phyloP scores from a whole-genome alignment of 2,797 vertebrate species.

The Pangasius mekongensis region DNA sequence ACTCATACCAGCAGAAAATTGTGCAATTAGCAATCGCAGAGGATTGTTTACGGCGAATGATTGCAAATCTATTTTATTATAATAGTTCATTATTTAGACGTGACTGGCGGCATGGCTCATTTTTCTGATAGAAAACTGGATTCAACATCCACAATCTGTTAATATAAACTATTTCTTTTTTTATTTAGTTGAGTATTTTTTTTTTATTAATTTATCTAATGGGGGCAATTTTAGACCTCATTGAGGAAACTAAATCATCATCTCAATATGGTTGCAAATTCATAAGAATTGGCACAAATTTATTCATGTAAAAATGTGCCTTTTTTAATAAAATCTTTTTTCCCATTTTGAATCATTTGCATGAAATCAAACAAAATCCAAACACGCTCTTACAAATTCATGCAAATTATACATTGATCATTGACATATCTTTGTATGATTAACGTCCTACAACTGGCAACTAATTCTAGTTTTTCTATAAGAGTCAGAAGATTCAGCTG shows the following conservation, averaged over 20 bases:
- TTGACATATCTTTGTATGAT: not conserved
- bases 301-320: not conserved
- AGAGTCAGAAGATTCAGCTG: not conserved
- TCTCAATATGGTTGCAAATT: not conserved
- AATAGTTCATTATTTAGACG: slow-evolving; percentile 17
- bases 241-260: slow-evolving; percentile 9
- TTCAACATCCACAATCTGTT: not conserved
- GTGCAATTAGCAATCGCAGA: slow-evolving; percentile 22
- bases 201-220: not conserved
- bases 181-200: not conserved
- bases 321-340: not conserved
- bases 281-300: not conserved
- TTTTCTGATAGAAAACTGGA: slow-evolving; percentile 6
- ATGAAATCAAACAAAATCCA: not conserved
- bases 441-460: not conserved
- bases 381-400: not conserved
- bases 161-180: not conserved
- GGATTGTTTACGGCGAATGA: slow-evolving; percentile 12
- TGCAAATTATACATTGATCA: not conserved
- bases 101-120: slow-evolving; percentile 21
- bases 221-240: not conserved
- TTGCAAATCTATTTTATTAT: slow-evolving; percentile 23
- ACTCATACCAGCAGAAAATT: slow-evolving; percentile 41
- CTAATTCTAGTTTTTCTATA: not conserved
- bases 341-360: not conserved